Evolutionary conservation across 2,888 invertebrate genomes (phyloP).

Genomic region (Unio pictorum): DNA sequence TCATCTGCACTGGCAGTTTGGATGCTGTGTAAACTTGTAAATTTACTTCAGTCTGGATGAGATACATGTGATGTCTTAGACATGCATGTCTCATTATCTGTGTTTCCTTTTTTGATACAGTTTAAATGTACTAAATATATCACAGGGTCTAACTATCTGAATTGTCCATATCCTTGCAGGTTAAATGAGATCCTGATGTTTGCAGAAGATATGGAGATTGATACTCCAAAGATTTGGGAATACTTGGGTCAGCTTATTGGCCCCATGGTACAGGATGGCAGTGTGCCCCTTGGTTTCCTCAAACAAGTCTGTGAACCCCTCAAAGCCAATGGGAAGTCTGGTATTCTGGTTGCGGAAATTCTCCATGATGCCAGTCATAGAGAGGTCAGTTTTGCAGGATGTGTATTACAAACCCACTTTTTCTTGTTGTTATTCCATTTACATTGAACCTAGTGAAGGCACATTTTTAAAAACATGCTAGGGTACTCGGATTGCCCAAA

Average conservation of each 20-base stretch:
- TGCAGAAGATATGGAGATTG: constrained; percentile 84
- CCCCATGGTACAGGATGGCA: constrained; percentile 68
- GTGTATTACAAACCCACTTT: not conserved
- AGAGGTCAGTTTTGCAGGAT: constrained; percentile 54
- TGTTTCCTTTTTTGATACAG: too few relatives aligned
- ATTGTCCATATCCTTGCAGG: constrained; percentile 66
- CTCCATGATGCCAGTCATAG: constrained; percentile 72
- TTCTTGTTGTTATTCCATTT: too few relatives aligned
- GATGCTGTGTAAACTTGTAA: too few relatives aligned
- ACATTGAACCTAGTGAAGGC: too few relatives aligned
- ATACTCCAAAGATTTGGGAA: constrained; percentile 88
- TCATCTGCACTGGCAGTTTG: too few relatives aligned
- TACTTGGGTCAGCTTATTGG: constrained; percentile 83
- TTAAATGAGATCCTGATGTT: constrained; percentile 79
- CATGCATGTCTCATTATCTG: too few relatives aligned
- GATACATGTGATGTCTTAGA: too few relatives aligned
- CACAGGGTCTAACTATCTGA: not conserved
- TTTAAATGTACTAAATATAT: too few relatives aligned
- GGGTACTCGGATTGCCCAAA: too few relatives aligned
- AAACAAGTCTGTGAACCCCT: constrained; percentile 62
- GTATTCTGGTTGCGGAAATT: constrained; percentile 76
- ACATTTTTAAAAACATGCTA: too few relatives aligned
- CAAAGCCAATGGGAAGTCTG: constrained; percentile 54
- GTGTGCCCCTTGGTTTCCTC: constrained; percentile 60
- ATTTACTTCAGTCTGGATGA: too few relatives aligned